Base-by-base conservation (phyloP, 1,140 invertebrate genomes). In the Ditylenchus dipsaci region DNA sequence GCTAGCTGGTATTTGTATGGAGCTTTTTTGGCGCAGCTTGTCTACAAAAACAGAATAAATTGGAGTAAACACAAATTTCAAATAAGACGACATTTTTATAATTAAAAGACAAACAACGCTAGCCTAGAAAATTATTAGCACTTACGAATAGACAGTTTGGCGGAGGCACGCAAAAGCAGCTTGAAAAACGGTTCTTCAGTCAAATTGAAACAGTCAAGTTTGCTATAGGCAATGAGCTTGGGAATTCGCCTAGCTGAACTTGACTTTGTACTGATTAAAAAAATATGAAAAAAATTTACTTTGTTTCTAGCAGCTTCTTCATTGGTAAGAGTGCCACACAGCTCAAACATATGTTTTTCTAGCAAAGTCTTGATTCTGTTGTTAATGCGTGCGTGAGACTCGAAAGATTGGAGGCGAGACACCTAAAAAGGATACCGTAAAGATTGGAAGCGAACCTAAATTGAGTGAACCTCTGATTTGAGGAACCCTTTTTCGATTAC, bases 121-220 rank as follows among this genome's bases (percentile, higher is more conserved):
- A 68, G 30, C 63, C 0, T 9, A 73, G 71, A 27, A 21, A 70
- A 70, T 43, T 15, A 71, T 26, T n/a, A n/a, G 75, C 71, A 75
- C 47, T 33, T 42, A 65, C 29, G 76, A 69, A 30, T 67, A 61
- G 68, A 79, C 67, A 29, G 66, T 33, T 65, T 81, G 65, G 69
- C 73, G 19, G 77, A 67, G 57, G 77, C 60, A 9, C 83, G 63
- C 1, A 84, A 68, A 29, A 84, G 65, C 8, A 63, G 53, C 1
- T 77, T 70, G 66, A 85, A 83, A 30, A 84, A 84, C 19, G 83
- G 83, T 57, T 84, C 83, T 56, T 73, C 33, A 11, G 81, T 83
- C 3, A 84, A 38, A 27, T 68, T 61, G n/a, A 76, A 29, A 23
- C 61, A 30, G 13, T 62, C 58, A n/a, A 76, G 38, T 15, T 30